Conservation (phyloP, 2,797 vertebrate genomes). For the Pantherophis alleghaniensis region DNA sequence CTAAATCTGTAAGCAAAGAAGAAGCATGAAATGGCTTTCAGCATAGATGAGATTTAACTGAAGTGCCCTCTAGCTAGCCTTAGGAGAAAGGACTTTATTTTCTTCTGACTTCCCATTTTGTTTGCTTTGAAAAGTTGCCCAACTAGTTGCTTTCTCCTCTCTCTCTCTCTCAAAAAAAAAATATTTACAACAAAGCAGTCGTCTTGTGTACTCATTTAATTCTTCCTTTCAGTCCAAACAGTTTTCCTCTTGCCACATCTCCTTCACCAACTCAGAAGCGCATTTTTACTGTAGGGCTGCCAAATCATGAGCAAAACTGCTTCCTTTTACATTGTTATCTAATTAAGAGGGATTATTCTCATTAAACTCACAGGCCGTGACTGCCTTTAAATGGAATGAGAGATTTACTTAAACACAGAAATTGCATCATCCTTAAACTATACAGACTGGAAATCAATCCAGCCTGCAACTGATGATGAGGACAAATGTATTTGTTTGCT, state of each 20-base stretch:
- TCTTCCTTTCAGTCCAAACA: not conserved
- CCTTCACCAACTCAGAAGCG: not conserved
- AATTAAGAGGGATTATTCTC: slow-evolving; percentile 30
- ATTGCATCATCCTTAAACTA: not conserved
- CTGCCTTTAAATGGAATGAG: not conserved
- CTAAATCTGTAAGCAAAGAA: not conserved
- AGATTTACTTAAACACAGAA: not conserved
- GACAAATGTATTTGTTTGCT: not conserved
- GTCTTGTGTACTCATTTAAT: not conserved
- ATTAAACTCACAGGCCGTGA: not conserved
- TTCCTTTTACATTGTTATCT: slow-evolving; percentile 17
- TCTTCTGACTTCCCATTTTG: not conserved
- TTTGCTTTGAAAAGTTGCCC: not conserved
- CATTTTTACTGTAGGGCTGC: not conserved
- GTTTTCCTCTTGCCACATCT: not conserved
- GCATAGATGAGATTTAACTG: not conserved
- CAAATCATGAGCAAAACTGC: slow-evolving; percentile 9
- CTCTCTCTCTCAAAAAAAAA: not conserved
- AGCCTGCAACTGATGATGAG: not conserved
- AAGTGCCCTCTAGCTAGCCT: not conserved
- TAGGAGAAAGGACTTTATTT: not conserved
- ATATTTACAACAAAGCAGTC: not conserved
- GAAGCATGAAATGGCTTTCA: not conserved
- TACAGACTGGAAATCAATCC: not conserved
- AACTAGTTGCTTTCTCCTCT: not conserved